Evolutionary conservation across 2,113 vertebrate genomes (phyloP).

Genomic region (Camelus dromedarius): DNA sequence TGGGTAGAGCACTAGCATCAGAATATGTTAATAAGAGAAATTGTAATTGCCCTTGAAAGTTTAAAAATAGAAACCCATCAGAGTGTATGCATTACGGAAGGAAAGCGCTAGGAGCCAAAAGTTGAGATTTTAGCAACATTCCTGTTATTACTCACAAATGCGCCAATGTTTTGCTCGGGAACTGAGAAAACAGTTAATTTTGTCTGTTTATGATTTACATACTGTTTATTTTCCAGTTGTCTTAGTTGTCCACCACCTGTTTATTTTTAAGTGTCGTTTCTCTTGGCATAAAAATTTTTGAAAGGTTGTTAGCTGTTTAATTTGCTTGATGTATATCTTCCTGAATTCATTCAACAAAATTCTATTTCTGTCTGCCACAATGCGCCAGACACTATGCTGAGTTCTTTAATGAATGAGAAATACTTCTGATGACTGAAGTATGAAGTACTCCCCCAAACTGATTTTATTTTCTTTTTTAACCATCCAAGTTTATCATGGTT

Average conservation of each 20-base stretch:
- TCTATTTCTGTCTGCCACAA: background rate
- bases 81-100: background rate
- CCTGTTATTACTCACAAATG: background rate
- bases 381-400: background rate
- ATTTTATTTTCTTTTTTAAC: background rate
- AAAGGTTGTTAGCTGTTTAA: background rate
- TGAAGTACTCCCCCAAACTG: background rate
- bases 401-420: background rate
- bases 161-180: background rate
- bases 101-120: background rate
- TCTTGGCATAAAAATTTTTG: conserved; percentile 17
- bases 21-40: background rate
- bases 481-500: background rate
- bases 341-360: conserved; percentile 21
- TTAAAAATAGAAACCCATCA: background rate
- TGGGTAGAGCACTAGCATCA: background rate
- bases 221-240: background rate
- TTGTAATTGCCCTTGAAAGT: background rate
- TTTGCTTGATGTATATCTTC: background rate
- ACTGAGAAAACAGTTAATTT: background rate
- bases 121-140: background rate
- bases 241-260: background rate
- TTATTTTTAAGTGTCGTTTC: conserved; percentile 27
- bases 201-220: background rate
- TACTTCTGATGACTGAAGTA: background rate